Percentiles rank a stretch among this genome's conserved stretches.
Conservation (phyloP, 2,113 vertebrate genomes). For the Opisthocomus hoazin region DNA sequence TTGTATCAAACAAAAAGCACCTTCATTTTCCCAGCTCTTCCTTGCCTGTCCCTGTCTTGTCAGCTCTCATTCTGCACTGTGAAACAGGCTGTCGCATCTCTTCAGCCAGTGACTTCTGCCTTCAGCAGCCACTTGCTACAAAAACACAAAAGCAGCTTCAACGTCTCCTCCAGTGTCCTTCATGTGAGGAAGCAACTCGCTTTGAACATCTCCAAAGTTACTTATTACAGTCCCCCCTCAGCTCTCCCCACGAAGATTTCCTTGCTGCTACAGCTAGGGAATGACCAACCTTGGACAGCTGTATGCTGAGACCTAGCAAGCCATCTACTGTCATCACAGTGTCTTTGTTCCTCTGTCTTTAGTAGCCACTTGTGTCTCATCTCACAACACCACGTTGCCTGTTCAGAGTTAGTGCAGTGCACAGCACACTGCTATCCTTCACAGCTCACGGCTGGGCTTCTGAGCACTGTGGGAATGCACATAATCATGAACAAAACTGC, state of each 20-base stretch:
- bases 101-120: not conserved
- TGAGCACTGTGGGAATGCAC: not conserved
- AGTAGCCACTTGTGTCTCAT: not conserved
- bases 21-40: not conserved
- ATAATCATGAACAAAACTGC: not conserved
- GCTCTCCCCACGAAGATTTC: not conserved
- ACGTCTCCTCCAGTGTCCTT: not conserved
- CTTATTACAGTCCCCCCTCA: not conserved
- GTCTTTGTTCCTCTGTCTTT: not conserved
- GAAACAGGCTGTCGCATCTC: not conserved
- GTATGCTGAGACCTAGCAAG: not conserved
- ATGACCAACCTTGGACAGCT: not conserved
- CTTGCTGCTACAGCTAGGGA: not conserved
- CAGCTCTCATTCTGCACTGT: not conserved
- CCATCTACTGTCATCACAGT: not conserved
- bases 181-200: not conserved
- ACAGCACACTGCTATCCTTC: not conserved
- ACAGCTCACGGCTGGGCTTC: not conserved
- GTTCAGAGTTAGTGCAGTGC: accelerated
- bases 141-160: not conserved
- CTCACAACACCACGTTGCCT: not conserved
- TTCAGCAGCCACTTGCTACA: not conserved
- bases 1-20: not conserved
- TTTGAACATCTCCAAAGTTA: not conserved
- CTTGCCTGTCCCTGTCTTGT: not conserved